phyloP scores from a whole-genome alignment of 2,797 vertebrate species.

The Enteromius mattozi region DNA sequence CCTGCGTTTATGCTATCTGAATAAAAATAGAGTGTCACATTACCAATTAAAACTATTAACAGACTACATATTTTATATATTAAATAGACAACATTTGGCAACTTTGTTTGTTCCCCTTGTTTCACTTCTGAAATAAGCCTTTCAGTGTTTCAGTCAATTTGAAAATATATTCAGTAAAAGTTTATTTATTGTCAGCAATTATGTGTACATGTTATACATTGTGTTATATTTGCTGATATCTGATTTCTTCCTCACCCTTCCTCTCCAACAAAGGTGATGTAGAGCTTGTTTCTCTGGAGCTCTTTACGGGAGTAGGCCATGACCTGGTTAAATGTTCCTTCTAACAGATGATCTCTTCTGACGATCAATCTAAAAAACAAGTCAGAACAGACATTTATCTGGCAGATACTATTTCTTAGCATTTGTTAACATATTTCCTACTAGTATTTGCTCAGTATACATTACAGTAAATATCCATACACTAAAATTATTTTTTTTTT shows the following conservation, averaged over 20 bases:
- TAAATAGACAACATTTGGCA: not conserved
- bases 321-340: slow-evolving; percentile 91
- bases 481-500: not conserved
- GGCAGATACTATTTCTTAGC: not conserved
- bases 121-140: not conserved
- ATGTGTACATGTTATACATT: not conserved
- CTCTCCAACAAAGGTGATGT: slow-evolving; percentile 88
- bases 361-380: slow-evolving; percentile 82
- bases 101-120: not conserved
- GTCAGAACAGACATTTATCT: not conserved
- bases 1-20: not conserved
- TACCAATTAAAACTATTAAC: not conserved
- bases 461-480: not conserved
- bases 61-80: not conserved
- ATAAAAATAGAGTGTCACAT: not conserved
- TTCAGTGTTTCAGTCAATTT: not conserved
- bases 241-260: slow-evolving; percentile 81
- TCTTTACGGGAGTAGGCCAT: slow-evolving; percentile 91
- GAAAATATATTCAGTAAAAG: not conserved
- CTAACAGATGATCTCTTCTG: slow-evolving; percentile 86
- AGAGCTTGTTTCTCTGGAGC: slow-evolving; percentile 89
- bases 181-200: not conserved
- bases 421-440: not conserved
- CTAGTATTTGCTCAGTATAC: not conserved
- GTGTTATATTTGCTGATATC: not conserved